Conservation (phyloP, 2,797 vertebrate genomes). For the Zalophus californianus region DNA sequence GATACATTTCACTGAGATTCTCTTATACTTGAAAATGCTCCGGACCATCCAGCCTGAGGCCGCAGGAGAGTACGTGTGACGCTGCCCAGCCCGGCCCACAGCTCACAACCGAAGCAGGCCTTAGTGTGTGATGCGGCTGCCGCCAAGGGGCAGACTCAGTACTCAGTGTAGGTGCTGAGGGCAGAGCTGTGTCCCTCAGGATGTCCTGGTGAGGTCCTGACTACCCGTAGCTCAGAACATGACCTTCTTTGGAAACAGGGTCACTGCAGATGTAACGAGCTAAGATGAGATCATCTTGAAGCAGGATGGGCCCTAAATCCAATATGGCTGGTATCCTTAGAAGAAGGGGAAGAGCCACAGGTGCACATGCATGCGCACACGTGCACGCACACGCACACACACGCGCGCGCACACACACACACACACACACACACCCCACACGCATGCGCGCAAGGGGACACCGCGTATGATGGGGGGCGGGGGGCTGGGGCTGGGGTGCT, state of each 20-base stretch:
- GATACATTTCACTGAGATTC: neutral
- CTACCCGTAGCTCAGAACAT: neutral
- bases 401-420: too few species aligned
- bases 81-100: neutral
- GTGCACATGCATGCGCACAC: accelerated
- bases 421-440: too few species aligned
- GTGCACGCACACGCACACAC: too few species aligned
- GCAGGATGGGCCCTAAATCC: neutral
- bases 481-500: neutral
- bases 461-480: too few species aligned
- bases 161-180: accelerated
- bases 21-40: neutral
- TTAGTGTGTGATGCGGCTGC: accelerated
- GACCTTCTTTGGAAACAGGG: neutral
- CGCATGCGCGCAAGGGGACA: neutral
- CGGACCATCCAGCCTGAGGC: accelerated
- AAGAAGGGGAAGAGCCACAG: neutral
- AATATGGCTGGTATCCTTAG: neutral
- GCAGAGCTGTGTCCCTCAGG: neutral
- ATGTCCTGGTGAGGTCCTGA: neutral
- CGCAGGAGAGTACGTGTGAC: neutral
- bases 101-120: accelerated
- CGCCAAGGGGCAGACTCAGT: too few species aligned
- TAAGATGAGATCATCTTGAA: neutral
- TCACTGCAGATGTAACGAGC: neutral